These are phyloP conservation scores for Phymastichus coffea DNA, from an alignment of 1,140 invertebrate genomes.

Conservation along the genomic window DNA sequence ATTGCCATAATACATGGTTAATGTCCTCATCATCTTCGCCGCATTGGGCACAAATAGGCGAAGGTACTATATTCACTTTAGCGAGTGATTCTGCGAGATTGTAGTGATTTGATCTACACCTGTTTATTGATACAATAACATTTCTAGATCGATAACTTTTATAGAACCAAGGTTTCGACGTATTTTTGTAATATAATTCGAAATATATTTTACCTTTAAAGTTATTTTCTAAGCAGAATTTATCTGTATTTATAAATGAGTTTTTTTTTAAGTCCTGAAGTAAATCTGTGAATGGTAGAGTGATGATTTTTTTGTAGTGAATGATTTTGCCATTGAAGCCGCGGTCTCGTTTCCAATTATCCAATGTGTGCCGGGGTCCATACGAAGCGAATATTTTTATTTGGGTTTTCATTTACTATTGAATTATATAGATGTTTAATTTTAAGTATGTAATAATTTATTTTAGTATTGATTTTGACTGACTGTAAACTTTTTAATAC, in stretches of 20 bases:
- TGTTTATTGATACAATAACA: slow-evolving; percentile 10
- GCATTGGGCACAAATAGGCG: not conserved
- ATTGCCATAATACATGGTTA: slow-evolving; percentile 23
- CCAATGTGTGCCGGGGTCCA: not conserved
- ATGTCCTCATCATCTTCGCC: not conserved
- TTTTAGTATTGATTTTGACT: no score
- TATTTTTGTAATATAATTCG: not conserved
- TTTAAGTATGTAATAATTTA: not conserved
- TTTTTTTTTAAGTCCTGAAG: not conserved
- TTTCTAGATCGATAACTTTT: not conserved
- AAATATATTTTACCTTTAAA: not conserved
- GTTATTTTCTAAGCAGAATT: not conserved
- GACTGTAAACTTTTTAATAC: no score
- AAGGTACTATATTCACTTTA: not conserved
- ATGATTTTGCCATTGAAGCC: not conserved
- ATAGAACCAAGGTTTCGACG: not conserved
- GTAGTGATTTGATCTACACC: slow-evolving; percentile 23
- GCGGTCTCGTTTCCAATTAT: not conserved
- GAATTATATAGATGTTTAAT: not conserved
- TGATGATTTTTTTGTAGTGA: not conserved
- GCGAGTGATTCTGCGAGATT: slow-evolving; percentile 10
- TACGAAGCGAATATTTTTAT: not conserved
- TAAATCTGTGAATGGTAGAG: not conserved
- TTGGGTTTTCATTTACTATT: not conserved
- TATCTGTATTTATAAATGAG: not conserved